A percentile compares a stretch with the other conserved stretches of the same genome.
phyloP scores from a whole-genome alignment of 1,140 invertebrate genomes.

The Mya arenaria region DNA sequence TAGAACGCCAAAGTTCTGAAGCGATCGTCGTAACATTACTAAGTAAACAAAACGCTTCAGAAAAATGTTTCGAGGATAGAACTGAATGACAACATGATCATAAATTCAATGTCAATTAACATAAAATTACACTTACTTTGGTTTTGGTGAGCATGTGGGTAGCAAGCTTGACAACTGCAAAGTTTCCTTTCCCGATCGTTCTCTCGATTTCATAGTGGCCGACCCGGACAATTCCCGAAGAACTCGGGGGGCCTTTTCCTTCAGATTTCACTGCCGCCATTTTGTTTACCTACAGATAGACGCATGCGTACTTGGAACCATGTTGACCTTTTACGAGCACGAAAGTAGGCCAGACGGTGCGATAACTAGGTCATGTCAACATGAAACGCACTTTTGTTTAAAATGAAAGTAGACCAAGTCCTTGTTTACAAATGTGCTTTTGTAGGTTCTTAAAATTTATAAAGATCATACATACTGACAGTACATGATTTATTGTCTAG shows the following conservation, averaged over 20 bases:
- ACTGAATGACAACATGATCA: too few relatives aligned
- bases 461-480: too few relatives aligned
- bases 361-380: conserved; percentile 39
- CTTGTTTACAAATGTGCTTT: too few relatives aligned
- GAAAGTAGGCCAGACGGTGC: conserved; percentile 45
- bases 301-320: conserved; percentile 40
- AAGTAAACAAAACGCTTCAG: too few relatives aligned
- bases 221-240: conserved; percentile 81
- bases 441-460: too few relatives aligned
- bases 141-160: conserved; percentile 96
- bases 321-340: conserved; percentile 30
- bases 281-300: conserved; percentile 66
- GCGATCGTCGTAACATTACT: too few relatives aligned
- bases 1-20: too few relatives aligned
- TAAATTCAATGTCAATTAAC: background rate
- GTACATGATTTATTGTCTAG: too few relatives aligned
- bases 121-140: conserved; percentile 88
- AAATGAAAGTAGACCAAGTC: too few relatives aligned
- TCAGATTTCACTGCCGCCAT: conserved; percentile 73
- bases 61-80: too few relatives aligned
- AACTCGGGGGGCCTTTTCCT: conserved; percentile 63
- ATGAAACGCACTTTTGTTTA: too few relatives aligned
- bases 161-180: conserved; percentile 97
- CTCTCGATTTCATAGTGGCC: conserved; percentile 98
- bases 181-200: conserved; percentile 98